Conservation (phyloP, 1,140 invertebrate species). For the Heterodera carotae region DNA sequence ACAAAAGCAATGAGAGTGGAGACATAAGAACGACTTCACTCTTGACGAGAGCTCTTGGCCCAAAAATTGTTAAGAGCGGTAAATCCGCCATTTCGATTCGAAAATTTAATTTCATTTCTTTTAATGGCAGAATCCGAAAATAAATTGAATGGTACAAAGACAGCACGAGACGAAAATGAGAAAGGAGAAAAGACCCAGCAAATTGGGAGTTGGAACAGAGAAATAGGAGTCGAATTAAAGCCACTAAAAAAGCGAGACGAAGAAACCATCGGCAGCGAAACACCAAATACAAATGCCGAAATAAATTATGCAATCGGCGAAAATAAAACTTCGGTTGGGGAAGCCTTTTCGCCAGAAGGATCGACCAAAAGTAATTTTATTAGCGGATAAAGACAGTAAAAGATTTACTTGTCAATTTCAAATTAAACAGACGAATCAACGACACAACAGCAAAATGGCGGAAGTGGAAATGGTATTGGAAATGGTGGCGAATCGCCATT, state of each 20-base stretch:
- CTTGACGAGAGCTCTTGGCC: constrained; percentile 17
- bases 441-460: background rate
- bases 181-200: constrained; percentile 6
- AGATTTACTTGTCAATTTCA: too few species aligned
- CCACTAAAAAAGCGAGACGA: background rate
- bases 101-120: constrained; percentile 10
- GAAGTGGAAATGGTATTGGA: background rate
- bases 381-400: too few species aligned
- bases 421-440: background rate
- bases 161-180: background rate
- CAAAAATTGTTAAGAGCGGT: constrained; percentile 22
- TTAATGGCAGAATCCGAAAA: constrained; percentile 17
- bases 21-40: constrained; percentile 17
- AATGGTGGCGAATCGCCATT: constrained; percentile 20
- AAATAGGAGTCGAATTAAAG: background rate
- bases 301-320: background rate
- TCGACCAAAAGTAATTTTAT: too few species aligned
- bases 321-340: background rate
- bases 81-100: background rate
- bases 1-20: constrained; percentile 10
- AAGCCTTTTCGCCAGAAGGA: background rate
- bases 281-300: background rate
- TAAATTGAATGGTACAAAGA: constrained; percentile 12
- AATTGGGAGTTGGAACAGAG: background rate
- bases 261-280: background rate